phyloP scores from a whole-genome alignment of 1,140 invertebrate genomes.

The Polyergus mexicanus region DNA sequence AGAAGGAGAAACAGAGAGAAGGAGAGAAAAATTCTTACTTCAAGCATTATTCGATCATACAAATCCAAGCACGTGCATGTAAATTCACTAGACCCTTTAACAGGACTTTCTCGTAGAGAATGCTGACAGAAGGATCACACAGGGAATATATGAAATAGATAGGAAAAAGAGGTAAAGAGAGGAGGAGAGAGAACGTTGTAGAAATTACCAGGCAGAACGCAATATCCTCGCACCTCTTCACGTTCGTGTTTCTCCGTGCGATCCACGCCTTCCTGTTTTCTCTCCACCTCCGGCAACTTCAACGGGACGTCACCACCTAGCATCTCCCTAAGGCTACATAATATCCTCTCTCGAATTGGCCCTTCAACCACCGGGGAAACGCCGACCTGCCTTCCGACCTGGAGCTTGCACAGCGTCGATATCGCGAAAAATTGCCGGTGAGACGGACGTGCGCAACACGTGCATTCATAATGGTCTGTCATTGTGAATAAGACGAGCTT shows the following conservation, averaged over 20 bases:
- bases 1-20: neutral
- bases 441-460: neutral
- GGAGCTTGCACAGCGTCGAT: neutral
- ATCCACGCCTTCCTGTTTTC: slow-evolving; percentile 28
- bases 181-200: slow-evolving; percentile 6
- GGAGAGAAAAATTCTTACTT: slow-evolving; percentile 22
- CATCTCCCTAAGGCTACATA: slow-evolving; percentile 65
- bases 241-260: slow-evolving; percentile 42
- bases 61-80: slow-evolving; percentile 20
- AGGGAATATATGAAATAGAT: slow-evolving; percentile 6
- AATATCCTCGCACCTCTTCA: slow-evolving; percentile 62
- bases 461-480: neutral
- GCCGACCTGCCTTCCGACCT: neutral
- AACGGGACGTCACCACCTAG: slow-evolving; percentile 46
- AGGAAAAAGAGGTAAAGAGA: neutral
- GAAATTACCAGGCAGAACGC: slow-evolving; percentile 63
- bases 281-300: slow-evolving; percentile 45
- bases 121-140: slow-evolving; percentile 32
- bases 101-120: slow-evolving; percentile 35
- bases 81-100: slow-evolving; percentile 39
- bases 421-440: slow-evolving; percentile 18
- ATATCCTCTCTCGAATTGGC: slow-evolving; percentile 70
- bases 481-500: neutral
- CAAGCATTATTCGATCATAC: slow-evolving; percentile 46
- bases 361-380: slow-evolving; percentile 47